These are phyloP conservation scores for Caenorhabditis sulstoni DNA, from an alignment of 2,888 invertebrate species.

Conservation along the genomic window DNA sequence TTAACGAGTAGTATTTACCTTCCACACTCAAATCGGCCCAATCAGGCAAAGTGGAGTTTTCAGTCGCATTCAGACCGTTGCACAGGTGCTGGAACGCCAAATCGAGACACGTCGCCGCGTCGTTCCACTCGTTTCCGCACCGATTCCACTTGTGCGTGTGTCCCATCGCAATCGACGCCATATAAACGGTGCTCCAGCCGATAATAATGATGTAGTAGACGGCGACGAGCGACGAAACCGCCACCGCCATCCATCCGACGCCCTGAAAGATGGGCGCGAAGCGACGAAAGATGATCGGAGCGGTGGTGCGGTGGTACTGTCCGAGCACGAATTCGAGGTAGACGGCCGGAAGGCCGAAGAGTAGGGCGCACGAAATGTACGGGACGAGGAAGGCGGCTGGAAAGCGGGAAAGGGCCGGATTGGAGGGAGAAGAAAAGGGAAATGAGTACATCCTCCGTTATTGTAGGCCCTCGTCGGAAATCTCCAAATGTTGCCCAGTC, in stretches of 20 bases:
- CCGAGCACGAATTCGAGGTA: constrained; percentile 80
- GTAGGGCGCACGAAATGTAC: constrained; percentile 80
- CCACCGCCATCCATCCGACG: constrained; percentile 93
- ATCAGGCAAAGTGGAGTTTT: not conserved
- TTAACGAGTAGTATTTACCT: not conserved
- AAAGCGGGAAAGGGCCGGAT: too few relatives aligned
- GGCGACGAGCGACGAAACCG: constrained; percentile 94
- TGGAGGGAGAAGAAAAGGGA: too few relatives aligned
- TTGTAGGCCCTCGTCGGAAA: constrained; percentile 60
- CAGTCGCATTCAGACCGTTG: not conserved
- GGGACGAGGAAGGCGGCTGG: constrained; percentile 81
- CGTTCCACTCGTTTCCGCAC: constrained; percentile 61
- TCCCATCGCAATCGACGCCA: constrained; percentile 39
- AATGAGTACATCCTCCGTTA: constrained; percentile 56
- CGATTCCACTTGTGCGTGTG: constrained; percentile 49
- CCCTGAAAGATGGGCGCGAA: constrained; percentile 81
- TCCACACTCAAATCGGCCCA: constrained; percentile 28
- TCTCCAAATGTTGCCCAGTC: constrained; percentile 72
- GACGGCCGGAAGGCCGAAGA: constrained; percentile 80
- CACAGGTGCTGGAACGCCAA: constrained; percentile 12
- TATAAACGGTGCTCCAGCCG: constrained; percentile 92
- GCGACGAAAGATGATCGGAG: constrained; percentile 52
- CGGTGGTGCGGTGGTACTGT: constrained; percentile 68
- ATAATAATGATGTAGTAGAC: constrained; percentile 96
- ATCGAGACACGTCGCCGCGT: constrained; percentile 36